phyloP scores from a whole-genome alignment of 1,140 invertebrate species.

The Atta cephalotes region DNA sequence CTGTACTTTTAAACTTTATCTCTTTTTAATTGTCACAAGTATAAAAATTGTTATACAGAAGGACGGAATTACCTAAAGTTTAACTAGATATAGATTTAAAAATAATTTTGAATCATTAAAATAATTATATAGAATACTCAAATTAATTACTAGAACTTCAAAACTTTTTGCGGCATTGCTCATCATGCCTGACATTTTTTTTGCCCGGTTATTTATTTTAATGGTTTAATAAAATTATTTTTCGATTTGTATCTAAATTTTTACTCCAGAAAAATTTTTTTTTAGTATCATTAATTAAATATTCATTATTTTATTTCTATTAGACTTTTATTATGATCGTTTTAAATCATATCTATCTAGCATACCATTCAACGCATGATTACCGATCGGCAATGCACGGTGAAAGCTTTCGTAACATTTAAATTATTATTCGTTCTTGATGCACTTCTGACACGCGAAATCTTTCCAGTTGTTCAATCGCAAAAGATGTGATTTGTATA shows the following conservation, averaged over 20 bases:
- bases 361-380: background rate
- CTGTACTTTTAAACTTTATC: background rate
- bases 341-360: background rate
- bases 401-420: constrained; percentile 40
- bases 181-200: too few species aligned
- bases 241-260: too few species aligned
- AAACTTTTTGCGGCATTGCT: too few species aligned
- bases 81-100: too few species aligned
- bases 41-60: background rate
- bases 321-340: too few species aligned
- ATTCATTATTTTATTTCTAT: background rate
- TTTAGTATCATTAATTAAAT: background rate
- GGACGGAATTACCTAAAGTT: too few species aligned
- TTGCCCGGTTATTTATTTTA: too few species aligned
- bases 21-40: background rate
- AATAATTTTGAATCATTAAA: too few species aligned
- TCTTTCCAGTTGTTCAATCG: constrained; percentile 14
- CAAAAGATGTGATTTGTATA: constrained; percentile 21
- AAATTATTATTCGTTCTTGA: constrained; percentile 17
- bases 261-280: too few species aligned
- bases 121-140: too few species aligned
- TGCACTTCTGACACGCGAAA: constrained; percentile 47
- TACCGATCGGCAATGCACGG: background rate
- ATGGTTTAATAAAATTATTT: too few species aligned
- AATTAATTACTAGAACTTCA: too few species aligned